These are phyloP conservation scores for Rhaphigaster nebulosa DNA, from an alignment of 2,888 invertebrate species.

Conservation along the genomic window DNA sequence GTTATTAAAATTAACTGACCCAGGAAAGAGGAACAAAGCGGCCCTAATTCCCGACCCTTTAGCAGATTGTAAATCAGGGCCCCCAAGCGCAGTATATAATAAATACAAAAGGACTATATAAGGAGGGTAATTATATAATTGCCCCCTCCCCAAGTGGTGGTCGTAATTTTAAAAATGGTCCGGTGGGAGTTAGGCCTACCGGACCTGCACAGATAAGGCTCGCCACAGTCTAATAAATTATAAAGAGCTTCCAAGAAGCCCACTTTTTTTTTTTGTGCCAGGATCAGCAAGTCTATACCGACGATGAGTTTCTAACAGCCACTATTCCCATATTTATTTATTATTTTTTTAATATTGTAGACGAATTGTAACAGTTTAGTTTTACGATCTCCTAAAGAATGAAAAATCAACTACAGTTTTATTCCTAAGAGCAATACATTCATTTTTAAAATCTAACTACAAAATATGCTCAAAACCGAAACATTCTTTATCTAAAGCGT, in stretches of 20 bases:
- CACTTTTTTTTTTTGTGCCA: not conserved
- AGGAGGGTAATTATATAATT: slow-evolving; percentile 42
- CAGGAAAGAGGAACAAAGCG: slow-evolving; percentile 38
- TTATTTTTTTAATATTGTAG: not conserved
- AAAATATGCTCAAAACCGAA: too few relatives aligned
- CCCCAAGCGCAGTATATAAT: slow-evolving; percentile 20
- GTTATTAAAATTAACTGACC: slow-evolving; percentile 47
- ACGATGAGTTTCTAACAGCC: not conserved
- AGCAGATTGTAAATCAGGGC: slow-evolving; percentile 41
- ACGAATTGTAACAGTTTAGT: not conserved
- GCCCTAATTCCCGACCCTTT: slow-evolving; percentile 31
- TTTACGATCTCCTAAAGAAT: not conserved
- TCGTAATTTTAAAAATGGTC: slow-evolving; percentile 25
- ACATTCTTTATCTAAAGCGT: too few relatives aligned
- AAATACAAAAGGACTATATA: slow-evolving; percentile 38
- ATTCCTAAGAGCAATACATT: not conserved
- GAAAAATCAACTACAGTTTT: not conserved
- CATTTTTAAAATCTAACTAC: too few relatives aligned
- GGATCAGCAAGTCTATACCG: slow-evolving; percentile 8
- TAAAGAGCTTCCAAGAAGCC: slow-evolving; percentile 9
- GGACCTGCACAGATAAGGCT: slow-evolving; percentile 25
- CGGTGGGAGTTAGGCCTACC: slow-evolving; percentile 1
- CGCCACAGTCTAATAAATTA: not conserved
- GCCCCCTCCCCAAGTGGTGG: not conserved
- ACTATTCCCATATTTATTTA: not conserved